Evolutionary conservation across 2,888 invertebrate species (phyloP).

Genomic region (Isotomurus palustris): DNA sequence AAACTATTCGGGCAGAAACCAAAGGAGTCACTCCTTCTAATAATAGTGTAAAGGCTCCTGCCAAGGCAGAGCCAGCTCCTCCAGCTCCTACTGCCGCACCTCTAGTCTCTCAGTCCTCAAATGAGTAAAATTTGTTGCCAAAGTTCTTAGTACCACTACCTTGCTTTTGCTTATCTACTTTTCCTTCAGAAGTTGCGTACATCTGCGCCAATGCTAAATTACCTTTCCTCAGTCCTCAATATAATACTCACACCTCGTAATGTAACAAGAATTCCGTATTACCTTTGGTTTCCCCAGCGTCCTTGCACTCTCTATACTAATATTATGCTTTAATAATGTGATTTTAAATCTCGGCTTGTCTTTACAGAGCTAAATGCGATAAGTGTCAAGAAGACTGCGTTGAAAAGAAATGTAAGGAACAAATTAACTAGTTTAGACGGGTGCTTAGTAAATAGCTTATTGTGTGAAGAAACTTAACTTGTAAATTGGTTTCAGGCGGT

Average conservation of each 20-base stretch:
- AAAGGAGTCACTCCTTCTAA: conserved; percentile 2
- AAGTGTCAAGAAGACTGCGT: conserved; percentile 10
- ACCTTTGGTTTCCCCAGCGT: not conserved
- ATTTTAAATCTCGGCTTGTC: not conserved
- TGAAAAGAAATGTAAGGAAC: conserved; percentile 19
- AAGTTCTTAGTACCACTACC: not conserved
- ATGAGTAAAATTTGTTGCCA: not conserved
- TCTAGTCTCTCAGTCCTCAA: not conserved
- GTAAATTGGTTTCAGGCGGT: conserved; percentile 13
- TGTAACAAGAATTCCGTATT: too few relatives aligned
- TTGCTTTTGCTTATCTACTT: too few relatives aligned
- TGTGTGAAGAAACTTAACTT: not conserved
- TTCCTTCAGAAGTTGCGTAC: too few relatives aligned
- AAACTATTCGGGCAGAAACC: not conserved
- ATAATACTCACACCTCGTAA: too few relatives aligned
- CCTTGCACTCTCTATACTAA: not conserved
- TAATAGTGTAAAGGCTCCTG: not conserved
- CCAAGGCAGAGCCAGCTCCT: not conserved
- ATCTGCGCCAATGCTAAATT: too few relatives aligned
- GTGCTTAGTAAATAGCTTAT: not conserved
- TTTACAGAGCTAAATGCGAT: conserved; percentile 11
- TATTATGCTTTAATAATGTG: not conserved
- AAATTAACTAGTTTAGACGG: not conserved
- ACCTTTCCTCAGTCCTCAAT: too few relatives aligned
- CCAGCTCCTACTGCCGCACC: not conserved